phyloP scores from a whole-genome alignment of 2,113 vertebrate species.

The Talpa occidentalis region DNA sequence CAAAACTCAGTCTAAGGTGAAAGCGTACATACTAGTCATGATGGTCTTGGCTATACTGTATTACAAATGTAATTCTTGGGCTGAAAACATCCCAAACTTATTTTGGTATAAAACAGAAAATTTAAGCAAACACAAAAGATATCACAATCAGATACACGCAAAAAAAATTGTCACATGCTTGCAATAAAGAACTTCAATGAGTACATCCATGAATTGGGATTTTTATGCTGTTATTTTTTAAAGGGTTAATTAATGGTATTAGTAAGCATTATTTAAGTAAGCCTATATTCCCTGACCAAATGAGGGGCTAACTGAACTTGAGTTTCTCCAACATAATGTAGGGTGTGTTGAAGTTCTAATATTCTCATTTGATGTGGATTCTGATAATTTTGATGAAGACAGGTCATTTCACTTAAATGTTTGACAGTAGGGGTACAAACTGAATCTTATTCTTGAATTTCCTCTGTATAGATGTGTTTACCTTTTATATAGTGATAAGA shows the following conservation, averaged over 20 bases:
- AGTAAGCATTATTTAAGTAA: background rate
- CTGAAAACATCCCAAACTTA: background rate
- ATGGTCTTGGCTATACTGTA: slow-evolving; percentile 11
- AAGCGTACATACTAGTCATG: slow-evolving; percentile 15
- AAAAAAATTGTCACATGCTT: background rate
- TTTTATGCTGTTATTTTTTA: slow-evolving; percentile 20
- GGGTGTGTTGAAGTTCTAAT: background rate
- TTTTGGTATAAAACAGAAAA: slow-evolving; percentile 2
- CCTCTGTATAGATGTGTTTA: slow-evolving; percentile 1
- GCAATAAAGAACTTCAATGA: background rate
- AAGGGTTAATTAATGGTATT: no score
- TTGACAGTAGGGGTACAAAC: background rate
- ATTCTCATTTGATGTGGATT: background rate
- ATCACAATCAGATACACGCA: background rate
- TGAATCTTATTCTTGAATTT: slow-evolving; percentile 25
- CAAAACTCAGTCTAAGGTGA: slow-evolving; percentile 8
- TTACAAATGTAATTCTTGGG: background rate
- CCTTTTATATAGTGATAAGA: background rate
- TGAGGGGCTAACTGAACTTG: background rate
- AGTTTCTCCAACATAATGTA: background rate
- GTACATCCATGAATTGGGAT: background rate
- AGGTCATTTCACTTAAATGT: background rate
- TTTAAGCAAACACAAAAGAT: background rate
- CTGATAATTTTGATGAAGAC: slow-evolving; percentile 26
- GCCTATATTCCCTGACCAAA: background rate